Percentiles rank a stretch among this genome's conserved stretches.
These are phyloP conservation scores for Plemyria rubiginata DNA, from an alignment of 2,888 invertebrate species.

Conservation along the genomic window DNA sequence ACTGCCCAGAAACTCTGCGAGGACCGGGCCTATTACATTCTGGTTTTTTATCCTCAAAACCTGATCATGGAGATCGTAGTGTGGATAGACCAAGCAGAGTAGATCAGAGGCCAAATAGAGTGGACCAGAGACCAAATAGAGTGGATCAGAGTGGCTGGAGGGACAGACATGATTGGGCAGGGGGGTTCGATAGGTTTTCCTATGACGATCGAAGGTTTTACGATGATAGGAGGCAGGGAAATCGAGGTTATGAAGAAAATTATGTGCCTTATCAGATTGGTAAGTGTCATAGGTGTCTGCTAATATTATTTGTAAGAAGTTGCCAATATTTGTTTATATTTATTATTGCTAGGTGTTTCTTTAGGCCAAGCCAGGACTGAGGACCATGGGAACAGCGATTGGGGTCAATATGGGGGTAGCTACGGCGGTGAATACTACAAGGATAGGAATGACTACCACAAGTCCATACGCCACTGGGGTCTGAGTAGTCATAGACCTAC, in stretches of 20 bases:
- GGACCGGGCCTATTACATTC: conserved; percentile 76
- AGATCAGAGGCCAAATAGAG: conserved; percentile 41
- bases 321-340: too few species aligned
- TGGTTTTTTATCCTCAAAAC: conserved; percentile 73
- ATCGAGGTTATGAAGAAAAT: conserved; percentile 62
- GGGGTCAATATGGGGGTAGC: conserved; percentile 86
- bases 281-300: conserved; percentile 46
- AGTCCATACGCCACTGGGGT: conserved; percentile 82
- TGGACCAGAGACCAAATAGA: conserved; percentile 35
- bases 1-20: conserved; percentile 78
- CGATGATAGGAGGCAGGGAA: conserved; percentile 41
- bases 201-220: conserved; percentile 50
- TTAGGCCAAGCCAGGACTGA: conserved; percentile 63
- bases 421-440: conserved; percentile 81
- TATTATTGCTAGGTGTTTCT: conserved; percentile 13
- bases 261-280: conserved; percentile 85
- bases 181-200: conserved; percentile 48
- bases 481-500: conserved; percentile 66
- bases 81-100: conserved; percentile 41
- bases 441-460: conserved; percentile 70
- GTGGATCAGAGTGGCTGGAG: conserved; percentile 42
- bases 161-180: conserved; percentile 61
- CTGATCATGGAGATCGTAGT: conserved; percentile 10
- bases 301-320: too few species aligned
- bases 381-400: conserved; percentile 67